Evolutionary conservation across 2,797 vertebrate species (phyloP).

Genomic region (Arctocebus calabarensis): DNA sequence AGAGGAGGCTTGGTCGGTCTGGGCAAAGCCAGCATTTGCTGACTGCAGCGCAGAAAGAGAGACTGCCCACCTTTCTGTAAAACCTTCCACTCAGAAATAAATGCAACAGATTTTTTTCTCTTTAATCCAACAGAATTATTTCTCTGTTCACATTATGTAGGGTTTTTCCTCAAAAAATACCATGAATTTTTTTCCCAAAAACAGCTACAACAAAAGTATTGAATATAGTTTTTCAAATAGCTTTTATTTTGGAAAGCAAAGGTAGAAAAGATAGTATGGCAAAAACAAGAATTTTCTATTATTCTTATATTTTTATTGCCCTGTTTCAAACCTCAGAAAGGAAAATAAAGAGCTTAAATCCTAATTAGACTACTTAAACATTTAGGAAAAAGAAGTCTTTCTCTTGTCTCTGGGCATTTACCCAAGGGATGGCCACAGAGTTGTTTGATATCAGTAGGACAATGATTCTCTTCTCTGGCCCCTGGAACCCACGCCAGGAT

Average conservation of each 20-base stretch:
- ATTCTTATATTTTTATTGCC: neutral
- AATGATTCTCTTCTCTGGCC: fast-evolving
- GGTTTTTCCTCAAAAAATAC: neutral
- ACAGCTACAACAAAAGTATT: neutral
- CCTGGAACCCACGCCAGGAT: neutral
- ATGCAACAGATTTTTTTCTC: neutral
- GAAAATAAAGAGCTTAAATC: neutral
- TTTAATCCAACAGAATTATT: neutral
- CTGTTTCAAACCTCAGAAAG: neutral
- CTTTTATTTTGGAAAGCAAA: neutral
- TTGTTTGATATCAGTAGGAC: neutral
- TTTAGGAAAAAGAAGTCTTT: neutral
- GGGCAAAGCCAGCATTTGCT: neutral
- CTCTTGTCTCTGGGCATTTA: fast-evolving
- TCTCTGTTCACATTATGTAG: neutral
- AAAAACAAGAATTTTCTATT: neutral
- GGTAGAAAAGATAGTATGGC: neutral
- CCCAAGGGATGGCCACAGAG: fast-evolving
- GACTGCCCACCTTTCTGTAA: neutral
- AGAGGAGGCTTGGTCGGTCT: too few relatives aligned
- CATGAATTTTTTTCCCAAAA: neutral
- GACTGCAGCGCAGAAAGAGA: neutral
- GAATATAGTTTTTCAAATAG: neutral
- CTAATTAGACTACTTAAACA: neutral
- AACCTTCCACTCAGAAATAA: neutral